phyloP scores from a whole-genome alignment of 2,797 vertebrate species.

The Dermochelys coriacea region DNA sequence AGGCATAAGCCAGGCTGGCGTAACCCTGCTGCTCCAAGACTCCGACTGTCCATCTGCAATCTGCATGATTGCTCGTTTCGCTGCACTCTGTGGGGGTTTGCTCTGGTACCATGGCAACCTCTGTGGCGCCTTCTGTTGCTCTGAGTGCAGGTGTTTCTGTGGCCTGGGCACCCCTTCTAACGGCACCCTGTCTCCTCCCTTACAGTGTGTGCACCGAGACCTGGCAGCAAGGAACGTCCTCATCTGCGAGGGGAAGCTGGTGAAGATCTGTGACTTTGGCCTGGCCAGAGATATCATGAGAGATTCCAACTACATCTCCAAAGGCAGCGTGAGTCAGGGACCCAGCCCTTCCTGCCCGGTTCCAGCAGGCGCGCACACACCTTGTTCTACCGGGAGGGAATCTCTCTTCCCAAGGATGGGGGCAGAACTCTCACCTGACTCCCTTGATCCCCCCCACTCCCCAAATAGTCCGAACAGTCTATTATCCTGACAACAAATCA shows the following conservation, averaged over 20 bases:
- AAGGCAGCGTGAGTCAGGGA: conserved; percentile 92
- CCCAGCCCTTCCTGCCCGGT: rapidly evolving
- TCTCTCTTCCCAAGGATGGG: background rate
- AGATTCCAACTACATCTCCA: conserved; percentile 98
- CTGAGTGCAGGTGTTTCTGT: background rate
- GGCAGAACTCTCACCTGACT: background rate
- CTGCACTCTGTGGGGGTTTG: background rate
- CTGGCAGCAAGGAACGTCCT: conserved; percentile 96
- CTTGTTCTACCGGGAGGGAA: background rate
- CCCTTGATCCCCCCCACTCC: too few relatives aligned
- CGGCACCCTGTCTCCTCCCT: rapidly evolving
- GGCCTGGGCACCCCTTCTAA: rapidly evolving
- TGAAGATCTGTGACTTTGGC: conserved; percentile 99
- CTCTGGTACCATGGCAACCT: background rate
- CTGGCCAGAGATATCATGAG: conserved; percentile 98
- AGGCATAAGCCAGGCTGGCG: background rate
- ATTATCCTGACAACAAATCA: background rate
- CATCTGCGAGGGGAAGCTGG: conserved; percentile 97
- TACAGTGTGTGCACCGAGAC: conserved; percentile 96
- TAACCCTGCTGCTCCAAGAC: background rate
- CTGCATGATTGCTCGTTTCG: background rate
- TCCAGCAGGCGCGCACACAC: background rate
- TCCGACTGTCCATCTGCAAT: background rate
- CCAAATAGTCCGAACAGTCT: background rate
- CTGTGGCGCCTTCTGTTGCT: too few relatives aligned